Conservation (phyloP, 2,113 vertebrate genomes). For the Microcebus ravelobensis region DNA sequence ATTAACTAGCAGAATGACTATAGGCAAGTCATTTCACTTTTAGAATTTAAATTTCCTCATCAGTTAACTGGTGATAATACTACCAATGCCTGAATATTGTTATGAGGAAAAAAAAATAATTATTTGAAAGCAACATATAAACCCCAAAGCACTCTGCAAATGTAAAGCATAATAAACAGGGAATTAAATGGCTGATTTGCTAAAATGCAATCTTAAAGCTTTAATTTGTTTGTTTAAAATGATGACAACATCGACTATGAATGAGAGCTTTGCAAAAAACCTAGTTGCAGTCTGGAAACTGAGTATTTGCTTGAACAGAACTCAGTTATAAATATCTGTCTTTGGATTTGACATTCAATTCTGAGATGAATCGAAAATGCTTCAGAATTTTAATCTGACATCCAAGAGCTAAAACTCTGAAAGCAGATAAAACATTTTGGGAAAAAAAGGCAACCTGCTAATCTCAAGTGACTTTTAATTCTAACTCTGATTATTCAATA, state of each 20-base stretch:
- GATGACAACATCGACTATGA: neutral
- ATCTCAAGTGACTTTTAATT: slow-evolving; percentile 76
- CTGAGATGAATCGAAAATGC: slow-evolving; percentile 64
- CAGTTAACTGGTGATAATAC: neutral
- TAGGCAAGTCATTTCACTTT: neutral
- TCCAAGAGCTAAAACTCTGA: slow-evolving; percentile 68
- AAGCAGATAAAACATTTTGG: slow-evolving; percentile 67
- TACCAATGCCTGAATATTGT: neutral
- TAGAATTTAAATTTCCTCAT: neutral
- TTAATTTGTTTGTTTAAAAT: slow-evolving; percentile 73
- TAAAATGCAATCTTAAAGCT: slow-evolving; percentile 58
- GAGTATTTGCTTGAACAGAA: slow-evolving; percentile 59
- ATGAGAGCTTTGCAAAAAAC: slow-evolving; percentile 27
- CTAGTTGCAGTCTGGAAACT: neutral
- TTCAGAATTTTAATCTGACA: slow-evolving; percentile 78
- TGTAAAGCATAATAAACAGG: slow-evolving; percentile 56
- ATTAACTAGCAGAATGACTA: neutral
- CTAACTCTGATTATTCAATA: slow-evolving; percentile 66
- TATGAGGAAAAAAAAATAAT: slow-evolving; percentile 36
- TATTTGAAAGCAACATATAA: slow-evolving; percentile 39
- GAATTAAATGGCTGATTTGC: slow-evolving; percentile 51
- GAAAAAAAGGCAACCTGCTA: slow-evolving; percentile 47
- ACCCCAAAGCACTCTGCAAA: slow-evolving; percentile 35
- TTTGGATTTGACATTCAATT: slow-evolving; percentile 75
- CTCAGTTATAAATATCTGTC: slow-evolving; percentile 71